These are phyloP conservation scores for Tetheella fluctuosa DNA, from an alignment of 2,888 invertebrate species.

Conservation along the genomic window DNA sequence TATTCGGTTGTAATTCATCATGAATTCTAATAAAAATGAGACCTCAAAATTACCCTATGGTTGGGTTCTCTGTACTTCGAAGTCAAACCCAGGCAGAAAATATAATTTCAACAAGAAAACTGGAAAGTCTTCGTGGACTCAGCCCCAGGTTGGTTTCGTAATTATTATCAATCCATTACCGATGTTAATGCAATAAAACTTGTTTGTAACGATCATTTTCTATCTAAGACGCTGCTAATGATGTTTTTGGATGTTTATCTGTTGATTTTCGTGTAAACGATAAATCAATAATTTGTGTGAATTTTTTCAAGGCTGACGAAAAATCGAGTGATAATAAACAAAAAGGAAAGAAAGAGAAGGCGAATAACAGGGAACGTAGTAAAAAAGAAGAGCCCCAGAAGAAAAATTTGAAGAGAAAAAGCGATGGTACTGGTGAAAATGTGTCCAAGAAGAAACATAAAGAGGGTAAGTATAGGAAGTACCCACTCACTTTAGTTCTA, in stretches of 20 bases:
- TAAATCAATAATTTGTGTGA: slow-evolving; percentile 35
- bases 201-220: not conserved
- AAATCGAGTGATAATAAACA: slow-evolving; percentile 46
- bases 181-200: slow-evolving; percentile 16
- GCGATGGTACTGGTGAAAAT: slow-evolving; percentile 48
- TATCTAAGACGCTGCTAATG: not conserved
- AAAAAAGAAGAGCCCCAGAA: slow-evolving; percentile 54
- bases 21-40: slow-evolving; percentile 67
- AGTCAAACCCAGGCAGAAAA: slow-evolving; percentile 72
- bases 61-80: slow-evolving; percentile 75
- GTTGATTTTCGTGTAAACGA: slow-evolving; percentile 8
- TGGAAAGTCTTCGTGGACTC: slow-evolving; percentile 76
- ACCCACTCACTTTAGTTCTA: not conserved
- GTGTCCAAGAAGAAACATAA: slow-evolving; percentile 51
- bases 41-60: slow-evolving; percentile 75
- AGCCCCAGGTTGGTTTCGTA: slow-evolving; percentile 72
- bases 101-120: slow-evolving; percentile 79
- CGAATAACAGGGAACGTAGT: slow-evolving; percentile 45
- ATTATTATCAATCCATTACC: slow-evolving; percentile 30
- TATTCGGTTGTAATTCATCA: slow-evolving; percentile 46
- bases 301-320: slow-evolving; percentile 58
- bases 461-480: slow-evolving; percentile 49
- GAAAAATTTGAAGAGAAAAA: slow-evolving; percentile 65
- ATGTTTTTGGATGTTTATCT: not conserved
- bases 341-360: slow-evolving; percentile 52